Conservation (phyloP, 35 echinoderm and acorn worm genomes). For the Chiridota heheva region DNA sequence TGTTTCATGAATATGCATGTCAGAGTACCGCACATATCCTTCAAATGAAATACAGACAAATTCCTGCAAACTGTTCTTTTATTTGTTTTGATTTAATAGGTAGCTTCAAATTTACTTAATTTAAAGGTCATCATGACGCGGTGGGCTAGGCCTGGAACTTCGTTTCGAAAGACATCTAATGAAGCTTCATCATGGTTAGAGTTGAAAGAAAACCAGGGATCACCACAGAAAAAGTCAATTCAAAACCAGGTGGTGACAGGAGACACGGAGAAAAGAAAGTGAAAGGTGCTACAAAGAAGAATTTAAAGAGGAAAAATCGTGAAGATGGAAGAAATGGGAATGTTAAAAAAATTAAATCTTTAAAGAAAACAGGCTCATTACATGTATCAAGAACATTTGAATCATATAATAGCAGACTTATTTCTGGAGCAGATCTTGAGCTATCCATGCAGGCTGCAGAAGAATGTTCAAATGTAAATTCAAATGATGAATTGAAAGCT, state of each 20-base stretch:
- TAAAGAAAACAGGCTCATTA: not conserved
- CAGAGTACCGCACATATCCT: too few species aligned
- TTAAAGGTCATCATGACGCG: conserved; percentile 54
- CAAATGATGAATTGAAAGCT: not conserved
- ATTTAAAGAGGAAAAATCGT: not conserved
- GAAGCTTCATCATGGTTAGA: conserved; percentile 81
- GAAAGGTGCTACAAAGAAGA: not conserved
- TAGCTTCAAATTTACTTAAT: too few species aligned
- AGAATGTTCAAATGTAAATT: not conserved
- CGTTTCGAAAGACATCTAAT: conserved; percentile 62
- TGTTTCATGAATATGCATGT: too few species aligned
- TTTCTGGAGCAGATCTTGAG: not conserved
- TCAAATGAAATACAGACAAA: too few species aligned
- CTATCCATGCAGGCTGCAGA: conserved; percentile 11
- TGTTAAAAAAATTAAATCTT: not conserved
- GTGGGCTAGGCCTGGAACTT: conserved; percentile 62
- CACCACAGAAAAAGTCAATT: not conserved
- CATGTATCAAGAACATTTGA: not conserved
- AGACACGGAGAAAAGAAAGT: not conserved
- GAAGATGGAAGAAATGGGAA: not conserved
- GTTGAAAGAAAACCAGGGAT: conserved; percentile 10
- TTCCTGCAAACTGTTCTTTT: too few species aligned
- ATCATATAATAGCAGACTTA: not conserved
- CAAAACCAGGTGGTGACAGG: not conserved
- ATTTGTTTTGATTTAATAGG: too few species aligned